phyloP scores from a whole-genome alignment of 2,113 vertebrate genomes.

The Cynoglossus semilaevis region DNA sequence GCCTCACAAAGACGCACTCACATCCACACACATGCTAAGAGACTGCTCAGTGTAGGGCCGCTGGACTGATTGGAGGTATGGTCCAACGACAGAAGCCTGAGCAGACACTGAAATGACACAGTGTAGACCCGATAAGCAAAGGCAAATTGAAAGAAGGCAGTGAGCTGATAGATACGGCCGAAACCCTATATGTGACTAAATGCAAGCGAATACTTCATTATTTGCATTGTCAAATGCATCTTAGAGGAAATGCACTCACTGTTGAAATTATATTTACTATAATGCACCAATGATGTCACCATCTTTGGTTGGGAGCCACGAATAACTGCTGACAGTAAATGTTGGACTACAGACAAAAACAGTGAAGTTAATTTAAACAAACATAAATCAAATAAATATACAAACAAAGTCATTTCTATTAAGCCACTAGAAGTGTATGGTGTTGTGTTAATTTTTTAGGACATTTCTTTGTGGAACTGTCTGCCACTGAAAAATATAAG shows the following conservation, averaged over 20 bases:
- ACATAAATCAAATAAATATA: too few species aligned
- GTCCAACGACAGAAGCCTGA: slow-evolving; percentile 39
- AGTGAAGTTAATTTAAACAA: neutral
- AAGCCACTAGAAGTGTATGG: too few species aligned
- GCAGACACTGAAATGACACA: slow-evolving; percentile 21
- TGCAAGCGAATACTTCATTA: slow-evolving; percentile 13
- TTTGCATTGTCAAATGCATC: slow-evolving; percentile 5
- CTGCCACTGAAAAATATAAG: too few species aligned
- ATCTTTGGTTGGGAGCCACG: neutral
- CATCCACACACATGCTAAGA: slow-evolving; percentile 38
- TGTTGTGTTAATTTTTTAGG: too few species aligned
- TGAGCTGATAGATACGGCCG: slow-evolving; percentile 1
- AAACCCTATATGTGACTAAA: slow-evolving; percentile 2
- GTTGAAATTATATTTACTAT: slow-evolving; percentile 7
- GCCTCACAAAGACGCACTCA: slow-evolving; percentile 67
- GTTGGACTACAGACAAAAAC: neutral
- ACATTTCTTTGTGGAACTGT: too few species aligned
- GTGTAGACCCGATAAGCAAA: slow-evolving; percentile 32
- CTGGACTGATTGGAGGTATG: slow-evolving; percentile 56
- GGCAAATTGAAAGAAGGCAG: slow-evolving; percentile 22
- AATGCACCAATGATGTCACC: neutral
- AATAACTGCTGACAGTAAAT: neutral
- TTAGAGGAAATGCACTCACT: neutral
- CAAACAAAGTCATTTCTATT: too few species aligned
- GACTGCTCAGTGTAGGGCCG: slow-evolving; percentile 26